Conservation (phyloP, 2,113 vertebrate genomes). For the Tamias sibiricus region DNA sequence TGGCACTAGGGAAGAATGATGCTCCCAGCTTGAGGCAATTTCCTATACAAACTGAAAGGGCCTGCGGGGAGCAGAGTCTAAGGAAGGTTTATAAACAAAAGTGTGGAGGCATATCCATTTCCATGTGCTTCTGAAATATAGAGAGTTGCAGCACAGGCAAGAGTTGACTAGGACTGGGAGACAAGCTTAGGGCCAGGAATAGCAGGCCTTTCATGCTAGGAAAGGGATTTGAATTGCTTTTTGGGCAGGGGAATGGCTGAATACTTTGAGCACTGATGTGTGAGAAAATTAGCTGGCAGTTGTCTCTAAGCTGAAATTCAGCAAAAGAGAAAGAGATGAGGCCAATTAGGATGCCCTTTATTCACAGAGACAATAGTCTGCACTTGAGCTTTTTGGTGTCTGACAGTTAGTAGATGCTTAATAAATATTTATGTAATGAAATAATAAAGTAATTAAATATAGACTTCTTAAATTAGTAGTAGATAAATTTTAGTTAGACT, state of each 20-base stretch:
- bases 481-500: constrained; percentile 46
- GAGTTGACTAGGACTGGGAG: not conserved
- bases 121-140: not conserved
- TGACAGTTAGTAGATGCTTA: constrained; percentile 66
- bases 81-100: not conserved
- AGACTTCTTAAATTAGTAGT: constrained; percentile 49
- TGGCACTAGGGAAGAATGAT: not conserved
- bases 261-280: constrained; percentile 52
- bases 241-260: not conserved
- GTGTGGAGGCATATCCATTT: not conserved
- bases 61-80: not conserved
- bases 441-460: constrained; percentile 69
- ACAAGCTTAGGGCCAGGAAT: constrained; percentile 21
- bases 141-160: not conserved
- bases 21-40: not conserved
- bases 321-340: constrained; percentile 22
- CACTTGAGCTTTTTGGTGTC: constrained; percentile 36
- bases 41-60: not conserved
- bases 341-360: constrained; percentile 64
- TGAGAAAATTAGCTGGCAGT: constrained; percentile 67
- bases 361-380: constrained; percentile 42
- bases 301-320: constrained; percentile 36
- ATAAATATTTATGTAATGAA: constrained; percentile 75
- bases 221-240: constrained; percentile 42
- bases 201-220: not conserved